Evolutionary conservation across 2,888 invertebrate species (phyloP).

Genomic region (Tenthredo scrophulariae): DNA sequence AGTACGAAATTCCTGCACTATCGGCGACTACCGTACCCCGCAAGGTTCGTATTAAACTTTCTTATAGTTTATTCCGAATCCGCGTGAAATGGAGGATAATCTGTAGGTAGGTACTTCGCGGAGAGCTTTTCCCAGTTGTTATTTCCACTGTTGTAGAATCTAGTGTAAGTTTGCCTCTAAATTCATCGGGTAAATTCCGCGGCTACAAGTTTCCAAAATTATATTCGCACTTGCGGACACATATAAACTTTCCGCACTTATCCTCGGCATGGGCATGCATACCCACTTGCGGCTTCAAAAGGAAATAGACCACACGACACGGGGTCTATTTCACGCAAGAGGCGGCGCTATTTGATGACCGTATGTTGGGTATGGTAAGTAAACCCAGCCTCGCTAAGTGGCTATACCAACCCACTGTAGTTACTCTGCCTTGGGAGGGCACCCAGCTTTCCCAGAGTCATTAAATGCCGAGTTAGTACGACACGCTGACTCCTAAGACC

Average conservation of each 20-base stretch:
- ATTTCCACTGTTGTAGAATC: not conserved
- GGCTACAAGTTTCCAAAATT: not conserved
- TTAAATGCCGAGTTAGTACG: slow-evolving; percentile 38
- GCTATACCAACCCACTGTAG: slow-evolving; percentile 41
- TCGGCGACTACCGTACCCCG: slow-evolving; percentile 10
- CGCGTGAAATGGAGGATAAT: slow-evolving; percentile 45
- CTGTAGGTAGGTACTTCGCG: not conserved
- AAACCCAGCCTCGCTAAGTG: slow-evolving; percentile 53
- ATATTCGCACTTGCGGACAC: slow-evolving; percentile 30
- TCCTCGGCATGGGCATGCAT: not conserved
- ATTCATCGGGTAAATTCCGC: slow-evolving; percentile 9
- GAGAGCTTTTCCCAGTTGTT: slow-evolving; percentile 23
- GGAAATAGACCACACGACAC: slow-evolving; percentile 23
- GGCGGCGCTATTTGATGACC: slow-evolving; percentile 50
- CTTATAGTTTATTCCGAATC: slow-evolving; percentile 46
- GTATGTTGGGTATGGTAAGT: slow-evolving; percentile 54
- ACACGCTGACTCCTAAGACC: slow-evolving; percentile 35
- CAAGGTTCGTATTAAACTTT: slow-evolving; percentile 42
- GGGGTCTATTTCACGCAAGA: slow-evolving; percentile 36
- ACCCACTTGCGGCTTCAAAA: not conserved
- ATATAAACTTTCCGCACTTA: slow-evolving; percentile 18
- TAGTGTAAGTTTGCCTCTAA: slow-evolving; percentile 11
- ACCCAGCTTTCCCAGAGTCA: slow-evolving; percentile 51
- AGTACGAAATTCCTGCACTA: slow-evolving; percentile 49
- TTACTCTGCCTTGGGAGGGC: slow-evolving; percentile 36